Conservation (phyloP, 1,140 invertebrate genomes). For the Mizuhopecten yessoensis region DNA sequence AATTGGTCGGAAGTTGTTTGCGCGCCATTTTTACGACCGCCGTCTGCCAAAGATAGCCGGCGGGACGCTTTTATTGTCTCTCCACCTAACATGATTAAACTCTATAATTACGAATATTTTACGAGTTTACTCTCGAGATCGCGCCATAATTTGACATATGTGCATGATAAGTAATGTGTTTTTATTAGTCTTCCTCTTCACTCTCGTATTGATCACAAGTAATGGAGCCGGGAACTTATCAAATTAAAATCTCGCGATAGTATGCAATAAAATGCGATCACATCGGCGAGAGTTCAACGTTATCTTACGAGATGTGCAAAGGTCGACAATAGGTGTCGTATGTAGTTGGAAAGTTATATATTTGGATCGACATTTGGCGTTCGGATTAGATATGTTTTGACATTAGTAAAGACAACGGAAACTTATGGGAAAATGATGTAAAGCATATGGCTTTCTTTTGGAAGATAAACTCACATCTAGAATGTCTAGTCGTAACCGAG, state of each 20-base stretch:
- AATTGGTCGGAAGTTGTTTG: constrained; percentile 22
- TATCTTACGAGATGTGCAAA: constrained; percentile 26
- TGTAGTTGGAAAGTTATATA: neutral
- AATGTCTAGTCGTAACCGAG: neutral
- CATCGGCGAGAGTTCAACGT: constrained; percentile 31
- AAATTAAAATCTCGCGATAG: neutral
- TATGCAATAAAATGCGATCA: neutral
- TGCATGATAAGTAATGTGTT: constrained; percentile 34
- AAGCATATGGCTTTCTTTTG: constrained; percentile 16
- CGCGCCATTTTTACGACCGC: constrained; percentile 27
- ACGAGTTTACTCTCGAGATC: neutral
- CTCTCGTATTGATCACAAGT: constrained; percentile 30
- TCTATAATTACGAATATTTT: constrained; percentile 36
- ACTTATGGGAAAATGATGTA: neutral
- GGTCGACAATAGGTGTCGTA: neutral
- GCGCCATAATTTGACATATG: constrained; percentile 12
- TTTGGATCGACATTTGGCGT: neutral
- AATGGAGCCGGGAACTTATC: neutral
- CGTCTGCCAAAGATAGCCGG: constrained; percentile 36
- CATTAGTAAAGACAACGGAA: neutral
- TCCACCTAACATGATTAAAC: neutral
- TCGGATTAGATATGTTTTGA: neutral
- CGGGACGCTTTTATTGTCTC: constrained; percentile 4
- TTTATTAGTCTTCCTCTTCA: constrained; percentile 13
- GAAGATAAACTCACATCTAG: neutral